These are phyloP conservation scores for Paradoxurus hermaphroditus DNA, from an alignment of 2,113 vertebrate species.

Conservation along the genomic window DNA sequence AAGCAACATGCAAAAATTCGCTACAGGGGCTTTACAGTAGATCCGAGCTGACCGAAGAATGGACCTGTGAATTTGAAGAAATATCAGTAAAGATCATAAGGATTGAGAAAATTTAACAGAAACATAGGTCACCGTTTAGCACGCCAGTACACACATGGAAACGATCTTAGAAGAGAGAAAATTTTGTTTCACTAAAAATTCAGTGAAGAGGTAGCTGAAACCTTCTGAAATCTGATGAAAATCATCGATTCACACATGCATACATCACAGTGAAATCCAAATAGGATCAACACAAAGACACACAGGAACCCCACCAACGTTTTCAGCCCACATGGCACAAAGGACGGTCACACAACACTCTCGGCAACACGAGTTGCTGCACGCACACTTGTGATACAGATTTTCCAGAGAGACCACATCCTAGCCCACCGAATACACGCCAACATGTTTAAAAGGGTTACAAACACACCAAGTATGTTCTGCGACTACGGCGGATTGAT, in stretches of 20 bases:
- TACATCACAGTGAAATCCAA: not conserved
- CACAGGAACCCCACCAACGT: not conserved
- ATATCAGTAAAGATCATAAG: not conserved
- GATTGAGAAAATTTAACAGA: not conserved
- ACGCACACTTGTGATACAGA: not conserved
- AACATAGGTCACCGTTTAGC: not conserved
- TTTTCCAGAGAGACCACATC: not conserved
- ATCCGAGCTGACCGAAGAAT: not conserved
- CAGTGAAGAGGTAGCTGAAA: not conserved
- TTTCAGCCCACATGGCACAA: not conserved
- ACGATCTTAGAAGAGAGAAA: not conserved
- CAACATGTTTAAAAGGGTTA: not conserved
- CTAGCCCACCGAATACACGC: not conserved
- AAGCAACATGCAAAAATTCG: not conserved
- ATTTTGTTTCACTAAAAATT: not conserved
- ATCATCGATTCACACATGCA: not conserved
- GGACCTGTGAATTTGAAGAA: not conserved
- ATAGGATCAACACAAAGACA: not conserved
- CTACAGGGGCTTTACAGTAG: not conserved
- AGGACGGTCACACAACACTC: not conserved
- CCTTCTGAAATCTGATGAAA: not conserved
- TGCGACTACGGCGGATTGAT: not conserved
- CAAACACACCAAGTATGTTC: not conserved
- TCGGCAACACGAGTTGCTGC: not conserved
- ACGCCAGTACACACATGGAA: not conserved